A percentile compares a stretch with the other conserved stretches of the same genome.
phyloP scores from a whole-genome alignment of 1,140 invertebrate genomes.

The Uloborus diversus region DNA sequence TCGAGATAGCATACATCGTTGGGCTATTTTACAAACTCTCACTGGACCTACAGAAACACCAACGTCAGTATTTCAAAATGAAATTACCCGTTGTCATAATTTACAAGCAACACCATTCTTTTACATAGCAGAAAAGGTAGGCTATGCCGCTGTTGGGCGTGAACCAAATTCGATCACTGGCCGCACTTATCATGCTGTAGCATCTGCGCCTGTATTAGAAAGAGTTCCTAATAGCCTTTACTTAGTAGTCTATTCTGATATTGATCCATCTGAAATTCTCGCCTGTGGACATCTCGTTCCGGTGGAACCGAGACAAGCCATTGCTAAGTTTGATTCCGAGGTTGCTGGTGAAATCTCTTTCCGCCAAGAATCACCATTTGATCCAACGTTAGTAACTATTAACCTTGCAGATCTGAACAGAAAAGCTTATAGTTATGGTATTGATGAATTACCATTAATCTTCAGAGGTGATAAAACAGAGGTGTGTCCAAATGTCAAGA shows the following conservation, averaged over 20 bases:
- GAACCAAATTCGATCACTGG: conserved; percentile 51
- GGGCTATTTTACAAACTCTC: conserved; percentile 42
- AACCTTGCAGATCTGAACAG: conserved; percentile 72
- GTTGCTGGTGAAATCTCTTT: conserved; percentile 82
- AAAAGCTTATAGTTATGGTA: conserved; percentile 68
- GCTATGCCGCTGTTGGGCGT: conserved; percentile 51
- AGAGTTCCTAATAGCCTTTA: conserved; percentile 77
- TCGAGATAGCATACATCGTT: conserved; percentile 53
- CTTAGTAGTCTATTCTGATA: conserved; percentile 84
- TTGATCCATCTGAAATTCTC: conserved; percentile 79
- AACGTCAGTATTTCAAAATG: conserved; percentile 17
- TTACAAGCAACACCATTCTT: conserved; percentile 41
- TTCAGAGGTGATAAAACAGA: conserved; percentile 61
- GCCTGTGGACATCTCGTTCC: conserved; percentile 81
- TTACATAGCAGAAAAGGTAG: conserved; percentile 41
- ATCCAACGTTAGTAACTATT: conserved; percentile 82
- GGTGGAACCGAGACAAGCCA: conserved; percentile 64
- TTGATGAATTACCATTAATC: conserved; percentile 69
- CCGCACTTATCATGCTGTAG: conserved; percentile 45
- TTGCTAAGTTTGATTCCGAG: conserved; percentile 80
- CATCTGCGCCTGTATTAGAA: conserved; percentile 59
- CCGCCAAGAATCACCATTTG: conserved; percentile 82
- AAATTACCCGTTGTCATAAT: conserved; percentile 46
- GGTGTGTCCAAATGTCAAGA: conserved; percentile 64
- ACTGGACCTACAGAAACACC: conserved; percentile 8